Evolutionary conservation across 2,113 vertebrate genomes (phyloP).

Genomic region (Calyptommatus sinebrachiatus): DNA sequence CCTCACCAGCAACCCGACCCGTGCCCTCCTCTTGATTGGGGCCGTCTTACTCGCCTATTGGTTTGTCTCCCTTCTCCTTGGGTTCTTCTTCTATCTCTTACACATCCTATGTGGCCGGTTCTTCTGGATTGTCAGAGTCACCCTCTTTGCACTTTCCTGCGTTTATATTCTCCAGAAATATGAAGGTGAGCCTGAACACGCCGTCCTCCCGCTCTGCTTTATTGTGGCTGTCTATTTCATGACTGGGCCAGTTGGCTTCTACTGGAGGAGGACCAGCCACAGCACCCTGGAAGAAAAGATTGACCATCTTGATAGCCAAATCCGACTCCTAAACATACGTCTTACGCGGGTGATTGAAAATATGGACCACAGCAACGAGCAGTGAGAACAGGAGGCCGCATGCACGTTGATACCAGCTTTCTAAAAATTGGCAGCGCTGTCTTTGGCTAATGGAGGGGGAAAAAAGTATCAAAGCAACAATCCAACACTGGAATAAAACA

Average conservation of each 20-base stretch:
- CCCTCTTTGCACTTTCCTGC: conserved; percentile 89
- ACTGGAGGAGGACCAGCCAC: conserved; percentile 82
- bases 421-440: conserved; percentile 44
- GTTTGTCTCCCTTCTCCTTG: conserved; percentile 89
- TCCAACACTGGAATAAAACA: conserved; percentile 52
- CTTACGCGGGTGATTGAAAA: conserved; percentile 89
- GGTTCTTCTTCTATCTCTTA: conserved; percentile 87
- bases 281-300: conserved; percentile 92
- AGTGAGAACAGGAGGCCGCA: conserved; percentile 62
- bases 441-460: conserved; percentile 35
- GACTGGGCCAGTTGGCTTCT: conserved; percentile 89
- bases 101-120: conserved; percentile 88
- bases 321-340: conserved; percentile 92
- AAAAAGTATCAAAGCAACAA: conserved; percentile 52
- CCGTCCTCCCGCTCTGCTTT: conserved; percentile 88
- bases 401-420: conserved; percentile 51
- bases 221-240: conserved; percentile 94
- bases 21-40: conserved; percentile 83
- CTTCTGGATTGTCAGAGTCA: conserved; percentile 88
- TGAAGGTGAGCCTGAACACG: conserved; percentile 88
- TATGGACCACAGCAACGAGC: conserved; percentile 81
- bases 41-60: conserved; percentile 84
- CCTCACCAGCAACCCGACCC: conserved; percentile 76
- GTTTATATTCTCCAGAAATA: conserved; percentile 96
- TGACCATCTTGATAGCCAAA: conserved; percentile 91